Evolutionary conservation across 2,113 vertebrate species (phyloP).

Genomic region (Caranx melampygus): DNA sequence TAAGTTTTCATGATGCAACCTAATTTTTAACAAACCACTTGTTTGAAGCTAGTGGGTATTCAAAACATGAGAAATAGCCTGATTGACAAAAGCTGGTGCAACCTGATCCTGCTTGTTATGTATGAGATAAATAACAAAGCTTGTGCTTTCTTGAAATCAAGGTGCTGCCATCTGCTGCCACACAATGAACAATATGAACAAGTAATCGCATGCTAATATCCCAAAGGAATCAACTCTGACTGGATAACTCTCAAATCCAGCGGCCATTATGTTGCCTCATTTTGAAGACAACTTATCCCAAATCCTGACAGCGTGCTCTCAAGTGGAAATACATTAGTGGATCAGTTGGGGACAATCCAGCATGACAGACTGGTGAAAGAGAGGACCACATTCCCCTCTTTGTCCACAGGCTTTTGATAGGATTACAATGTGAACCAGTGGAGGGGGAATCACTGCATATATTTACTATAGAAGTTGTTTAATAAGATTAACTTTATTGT

Average conservation of each 20-base stretch:
- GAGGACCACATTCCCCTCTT: constrained; percentile 54
- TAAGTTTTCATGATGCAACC: neutral
- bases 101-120: neutral
- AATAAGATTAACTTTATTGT: constrained; percentile 74
- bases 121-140: neutral
- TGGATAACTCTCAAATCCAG: constrained; percentile 10
- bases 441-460: constrained; percentile 61
- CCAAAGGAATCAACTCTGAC: neutral
- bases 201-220: constrained; percentile 6
- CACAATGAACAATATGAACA: neutral
- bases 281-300: constrained; percentile 29
- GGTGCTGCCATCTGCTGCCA: constrained; percentile 49
- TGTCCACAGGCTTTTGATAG: constrained; percentile 55
- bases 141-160: constrained; percentile 5
- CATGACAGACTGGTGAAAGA: constrained; percentile 41
- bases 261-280: constrained; percentile 2
- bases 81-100: neutral
- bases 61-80: neutral
- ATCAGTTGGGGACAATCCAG: constrained; percentile 30
- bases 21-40: neutral
- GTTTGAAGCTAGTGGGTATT: neutral
- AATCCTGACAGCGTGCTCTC: constrained; percentile 36
- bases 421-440: constrained; percentile 54
- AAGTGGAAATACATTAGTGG: constrained; percentile 59
- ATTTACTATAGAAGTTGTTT: constrained; percentile 65